A percentile compares a stretch with the other conserved stretches of the same genome.
Evolutionary conservation across 2,113 vertebrate genomes (phyloP).

Genomic region (Indri indri): DNA sequence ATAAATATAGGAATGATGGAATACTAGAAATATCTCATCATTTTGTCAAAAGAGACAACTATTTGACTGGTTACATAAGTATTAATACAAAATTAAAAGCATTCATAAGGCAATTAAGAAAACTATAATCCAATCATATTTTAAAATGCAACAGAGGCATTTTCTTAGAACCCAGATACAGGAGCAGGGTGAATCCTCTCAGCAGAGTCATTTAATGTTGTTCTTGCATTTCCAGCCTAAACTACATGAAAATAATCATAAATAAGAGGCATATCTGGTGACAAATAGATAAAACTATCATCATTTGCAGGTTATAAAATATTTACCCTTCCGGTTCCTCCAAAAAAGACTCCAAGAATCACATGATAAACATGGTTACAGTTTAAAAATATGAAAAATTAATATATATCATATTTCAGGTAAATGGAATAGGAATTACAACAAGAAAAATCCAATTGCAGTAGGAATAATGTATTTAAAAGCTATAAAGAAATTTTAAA

Average conservation of each 20-base stretch:
- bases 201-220: neutral
- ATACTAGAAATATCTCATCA: neutral
- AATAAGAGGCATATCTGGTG: neutral
- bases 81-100: neutral
- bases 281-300: neutral
- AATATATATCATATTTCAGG: neutral
- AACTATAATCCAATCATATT: neutral
- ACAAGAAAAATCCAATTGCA: neutral
- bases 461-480: neutral
- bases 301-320: neutral
- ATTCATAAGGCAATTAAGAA: neutral
- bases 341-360: neutral
- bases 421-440: neutral
- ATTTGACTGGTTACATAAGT: neutral
- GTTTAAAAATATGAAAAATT: neutral
- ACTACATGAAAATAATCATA: neutral
- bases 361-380: neutral
- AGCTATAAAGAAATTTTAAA: neutral
- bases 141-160: neutral
- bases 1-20: neutral
- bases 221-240: neutral
- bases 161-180: neutral
- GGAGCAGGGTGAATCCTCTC: neutral
- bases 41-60: neutral
- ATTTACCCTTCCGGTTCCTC: neutral